phyloP scores from a whole-genome alignment of 2,888 invertebrate species.

The Rhynchonema sp. region DNA sequence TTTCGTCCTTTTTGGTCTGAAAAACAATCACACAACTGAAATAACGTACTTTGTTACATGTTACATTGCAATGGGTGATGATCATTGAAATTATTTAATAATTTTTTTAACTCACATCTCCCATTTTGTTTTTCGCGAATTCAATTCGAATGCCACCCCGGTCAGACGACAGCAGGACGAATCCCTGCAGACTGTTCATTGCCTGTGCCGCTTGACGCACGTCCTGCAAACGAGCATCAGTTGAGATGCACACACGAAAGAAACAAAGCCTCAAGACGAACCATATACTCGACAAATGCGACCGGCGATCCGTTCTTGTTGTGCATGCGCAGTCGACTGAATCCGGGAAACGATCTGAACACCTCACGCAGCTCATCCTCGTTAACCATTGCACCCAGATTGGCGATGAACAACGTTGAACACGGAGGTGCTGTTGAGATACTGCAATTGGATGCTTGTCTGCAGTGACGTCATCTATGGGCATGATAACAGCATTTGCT shows the following conservation, averaged over 20 bases:
- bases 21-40: neutral
- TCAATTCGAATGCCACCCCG: slow-evolving; percentile 94
- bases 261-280: slow-evolving; percentile 8
- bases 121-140: slow-evolving; percentile 97
- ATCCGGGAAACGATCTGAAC: slow-evolving; percentile 77
- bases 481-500: too few relatives aligned
- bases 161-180: slow-evolving; percentile 80
- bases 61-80: neutral
- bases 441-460: too few relatives aligned
- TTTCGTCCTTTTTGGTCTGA: neutral
- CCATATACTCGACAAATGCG: slow-evolving; percentile 88
- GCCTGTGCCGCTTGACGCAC: slow-evolving; percentile 73
- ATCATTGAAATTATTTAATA: neutral
- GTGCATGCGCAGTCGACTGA: slow-evolving; percentile 80
- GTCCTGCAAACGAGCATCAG: slow-evolving; percentile 39
- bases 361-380: slow-evolving; percentile 96
- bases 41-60: neutral
- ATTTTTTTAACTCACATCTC: slow-evolving; percentile 40
- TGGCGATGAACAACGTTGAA: slow-evolving; percentile 82
- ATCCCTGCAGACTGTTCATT: slow-evolving; percentile 80
- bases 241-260: neutral
- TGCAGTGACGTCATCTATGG: too few relatives aligned
- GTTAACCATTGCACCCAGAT: slow-evolving; percentile 86
- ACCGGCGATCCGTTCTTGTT: slow-evolving; percentile 64
- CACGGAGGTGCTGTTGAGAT: slow-evolving; percentile 15